These are phyloP conservation scores for Notolabrus celidotus DNA, from an alignment of 2,797 vertebrate species.

Conservation along the genomic window DNA sequence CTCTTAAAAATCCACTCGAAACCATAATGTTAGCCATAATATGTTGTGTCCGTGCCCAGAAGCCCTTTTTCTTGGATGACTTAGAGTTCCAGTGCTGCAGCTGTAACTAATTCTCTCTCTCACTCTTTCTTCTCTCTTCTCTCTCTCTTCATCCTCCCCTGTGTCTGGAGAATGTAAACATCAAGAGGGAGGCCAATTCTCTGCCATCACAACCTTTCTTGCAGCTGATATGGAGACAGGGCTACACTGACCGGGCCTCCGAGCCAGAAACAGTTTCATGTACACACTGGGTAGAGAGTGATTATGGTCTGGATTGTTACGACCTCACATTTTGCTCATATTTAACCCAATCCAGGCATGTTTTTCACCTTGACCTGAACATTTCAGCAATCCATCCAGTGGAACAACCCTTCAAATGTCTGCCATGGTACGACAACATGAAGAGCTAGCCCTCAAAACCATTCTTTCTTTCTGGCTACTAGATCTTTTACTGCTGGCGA, in stretches of 20 bases:
- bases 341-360: slow-evolving; percentile 12
- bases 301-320: slow-evolving; percentile 31
- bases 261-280: slow-evolving; percentile 11
- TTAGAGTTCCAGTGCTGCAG: slow-evolving; percentile 47
- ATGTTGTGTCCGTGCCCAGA: slow-evolving; percentile 40
- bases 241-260: slow-evolving; percentile 13
- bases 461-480: neutral
- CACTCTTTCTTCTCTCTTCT: slow-evolving; percentile 14
- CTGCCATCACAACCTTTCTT: slow-evolving; percentile 45
- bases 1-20: slow-evolving; percentile 31
- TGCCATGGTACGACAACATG: neutral
- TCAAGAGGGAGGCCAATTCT: slow-evolving; percentile 41
- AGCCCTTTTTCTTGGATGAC: slow-evolving; percentile 31
- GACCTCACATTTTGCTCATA: slow-evolving; percentile 20
- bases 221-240: slow-evolving; percentile 46
- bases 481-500: slow-evolving; percentile 15
- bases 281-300: slow-evolving; percentile 13
- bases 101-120: slow-evolving; percentile 61
- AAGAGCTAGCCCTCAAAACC: neutral
- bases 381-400: neutral
- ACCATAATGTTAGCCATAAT: slow-evolving; percentile 42
- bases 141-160: slow-evolving; percentile 47
- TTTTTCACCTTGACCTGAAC: slow-evolving; percentile 22
- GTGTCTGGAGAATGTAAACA: slow-evolving; percentile 75
- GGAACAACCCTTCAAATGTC: neutral